phyloP scores from a whole-genome alignment of 1,140 invertebrate genomes.

The Parasteatoda tepidariorum region DNA sequence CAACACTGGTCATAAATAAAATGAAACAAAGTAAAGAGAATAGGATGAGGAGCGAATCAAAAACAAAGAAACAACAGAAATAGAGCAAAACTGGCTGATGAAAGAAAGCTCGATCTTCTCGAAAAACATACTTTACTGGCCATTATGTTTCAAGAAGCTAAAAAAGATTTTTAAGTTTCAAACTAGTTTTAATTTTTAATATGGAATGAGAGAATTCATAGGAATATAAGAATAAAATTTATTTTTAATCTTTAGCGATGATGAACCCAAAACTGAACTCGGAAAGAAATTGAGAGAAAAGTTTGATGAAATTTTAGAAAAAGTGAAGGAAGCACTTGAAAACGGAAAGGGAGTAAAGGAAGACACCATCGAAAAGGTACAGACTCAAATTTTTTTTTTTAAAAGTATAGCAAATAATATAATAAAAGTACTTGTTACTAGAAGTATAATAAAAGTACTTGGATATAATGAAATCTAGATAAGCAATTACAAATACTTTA shows the following conservation, averaged over 20 bases:
- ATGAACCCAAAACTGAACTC: neutral
- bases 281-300: constrained; percentile 25
- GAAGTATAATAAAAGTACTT: no score
- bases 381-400: neutral
- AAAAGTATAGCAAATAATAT: no score
- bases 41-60: constrained; percentile 20
- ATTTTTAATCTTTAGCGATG: no score
- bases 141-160: neutral
- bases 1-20: no score
- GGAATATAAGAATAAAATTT: no score
- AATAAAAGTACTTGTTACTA: no score
- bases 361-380: constrained; percentile 26
- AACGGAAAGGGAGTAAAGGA: constrained; percentile 37
- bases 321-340: constrained; percentile 53
- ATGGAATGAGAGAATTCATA: no score
- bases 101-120: neutral
- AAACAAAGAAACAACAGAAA: constrained; percentile 22
- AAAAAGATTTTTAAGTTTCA: neutral
- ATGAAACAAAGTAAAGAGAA: no score
- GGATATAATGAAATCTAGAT: no score
- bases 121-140: neutral
- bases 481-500: no score
- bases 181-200: neutral
- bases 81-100: constrained; percentile 12
- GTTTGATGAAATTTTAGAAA: constrained; percentile 45